Base-by-base conservation (phyloP, 2,797 vertebrate species). In the Philypnodon macrostomus region DNA sequence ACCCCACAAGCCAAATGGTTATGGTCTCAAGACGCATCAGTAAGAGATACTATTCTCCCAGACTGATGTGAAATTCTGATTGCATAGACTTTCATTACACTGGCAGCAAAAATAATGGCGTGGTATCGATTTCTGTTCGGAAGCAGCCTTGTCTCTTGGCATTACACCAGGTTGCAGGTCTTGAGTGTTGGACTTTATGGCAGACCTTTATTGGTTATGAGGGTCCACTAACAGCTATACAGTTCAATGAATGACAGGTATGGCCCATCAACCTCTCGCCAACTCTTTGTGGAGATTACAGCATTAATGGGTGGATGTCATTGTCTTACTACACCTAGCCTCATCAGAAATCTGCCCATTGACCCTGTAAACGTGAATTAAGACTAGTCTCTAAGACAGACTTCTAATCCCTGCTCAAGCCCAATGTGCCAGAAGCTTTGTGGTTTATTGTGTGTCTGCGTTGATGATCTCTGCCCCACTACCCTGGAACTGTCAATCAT, bases 401-500 rank as follows among this genome's bases (percentile, higher is more conserved):
- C 40, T 7, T 19, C 41, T 84, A 77, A 83, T 80, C 79, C 67
- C 0, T 72, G 71, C 55, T 48, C 34, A 9, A 52, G 78, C 69
- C 70, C 62, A 61, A 38, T 53, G 58, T 65, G 64, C 65, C 53
- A 70, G 55, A 21, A 73, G 62, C 51, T 63, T 63, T 17, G 39
- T 24, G 52, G 53, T 67, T n/a, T n/a, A 70, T 56, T 58, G 46
- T 58, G 7, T 9, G 57, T 57, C 47, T 57, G 11, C 45, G 54
- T 65, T 69, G 66, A 70, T 51, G 66, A 74, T 75, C 79, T 69
- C 51, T 78, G 79, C 18, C 73, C 78, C 67, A 83, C 66, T 85
- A 53, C 50, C 77, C 85, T 75, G 69, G 74, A 84, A 70, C 80
- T 80, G 83, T 81, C 84, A 82, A 31, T 81, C 80, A 76, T 2